These are phyloP conservation scores for Megalopta genalis DNA, from an alignment of 1,140 invertebrate species.

Conservation along the genomic window DNA sequence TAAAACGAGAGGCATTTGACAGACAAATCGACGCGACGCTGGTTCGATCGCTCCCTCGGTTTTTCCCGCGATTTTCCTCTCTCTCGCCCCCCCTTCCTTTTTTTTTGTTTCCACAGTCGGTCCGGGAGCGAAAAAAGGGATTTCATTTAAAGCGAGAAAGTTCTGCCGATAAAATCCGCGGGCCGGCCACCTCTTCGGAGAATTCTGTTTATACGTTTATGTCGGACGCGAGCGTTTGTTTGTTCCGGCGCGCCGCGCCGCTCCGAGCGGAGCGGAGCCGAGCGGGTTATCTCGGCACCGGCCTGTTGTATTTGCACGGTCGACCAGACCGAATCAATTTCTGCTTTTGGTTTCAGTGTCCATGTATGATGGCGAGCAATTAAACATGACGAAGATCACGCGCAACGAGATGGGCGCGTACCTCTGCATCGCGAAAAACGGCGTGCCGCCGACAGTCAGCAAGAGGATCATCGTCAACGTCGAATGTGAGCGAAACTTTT, in stretches of 20 bases:
- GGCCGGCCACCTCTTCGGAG: slow-evolving; percentile 15
- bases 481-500: slow-evolving; percentile 87
- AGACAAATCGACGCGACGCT: slow-evolving; percentile 2
- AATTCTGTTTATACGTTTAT: slow-evolving; percentile 50
- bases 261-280: too few relatives aligned
- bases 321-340: slow-evolving; percentile 57
- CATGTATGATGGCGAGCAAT: slow-evolving; percentile 88
- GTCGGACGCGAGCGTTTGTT: slow-evolving; percentile 34
- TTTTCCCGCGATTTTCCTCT: background rate
- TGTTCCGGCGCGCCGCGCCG: slow-evolving; percentile 4
- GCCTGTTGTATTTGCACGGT: slow-evolving; percentile 44
- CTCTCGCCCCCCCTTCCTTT: too few relatives aligned
- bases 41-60: background rate
- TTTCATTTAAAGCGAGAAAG: slow-evolving; percentile 42
- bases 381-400: slow-evolving; percentile 91
- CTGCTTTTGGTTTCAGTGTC: slow-evolving; percentile 82
- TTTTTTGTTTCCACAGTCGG: background rate
- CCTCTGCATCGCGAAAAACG: slow-evolving; percentile 90
- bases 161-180: slow-evolving; percentile 20
- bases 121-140: background rate
- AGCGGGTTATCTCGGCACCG: too few relatives aligned
- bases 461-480: slow-evolving; percentile 93
- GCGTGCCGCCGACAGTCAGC: slow-evolving; percentile 92
- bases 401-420: slow-evolving; percentile 93
- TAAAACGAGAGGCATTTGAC: too few relatives aligned